A percentile compares a stretch with the other conserved stretches of the same genome.
phyloP scores from a whole-genome alignment of 2,113 vertebrate genomes.

The Polypterus bichir region DNA sequence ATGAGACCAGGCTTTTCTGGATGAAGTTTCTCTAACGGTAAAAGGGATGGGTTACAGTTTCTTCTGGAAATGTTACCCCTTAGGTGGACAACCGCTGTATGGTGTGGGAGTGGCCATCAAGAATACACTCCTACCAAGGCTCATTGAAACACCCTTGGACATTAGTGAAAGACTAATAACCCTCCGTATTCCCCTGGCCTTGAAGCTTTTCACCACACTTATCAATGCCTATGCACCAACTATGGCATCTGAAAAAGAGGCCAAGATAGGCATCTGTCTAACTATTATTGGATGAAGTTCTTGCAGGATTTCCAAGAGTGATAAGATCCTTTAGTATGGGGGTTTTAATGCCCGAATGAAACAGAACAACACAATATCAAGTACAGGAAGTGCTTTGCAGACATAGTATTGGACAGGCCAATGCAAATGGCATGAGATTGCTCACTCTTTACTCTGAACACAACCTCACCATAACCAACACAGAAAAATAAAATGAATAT shows the following conservation, averaged over 20 bases:
- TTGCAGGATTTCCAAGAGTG: conserved; percentile 1
- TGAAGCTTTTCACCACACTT: conserved; percentile 5
- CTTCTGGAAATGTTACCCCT: conserved; percentile 5
- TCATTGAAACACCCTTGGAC: conserved; percentile 7
- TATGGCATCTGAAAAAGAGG: conserved; percentile 5
- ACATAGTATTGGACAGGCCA: conserved; percentile 8
- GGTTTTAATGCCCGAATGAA: neutral
- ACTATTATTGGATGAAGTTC: conserved; percentile 4
- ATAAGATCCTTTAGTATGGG: conserved; percentile 3
- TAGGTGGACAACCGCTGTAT: conserved; percentile 7
- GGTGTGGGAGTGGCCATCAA: conserved; percentile 8
- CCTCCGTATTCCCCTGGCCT: neutral
- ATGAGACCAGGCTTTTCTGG: conserved; percentile 10
- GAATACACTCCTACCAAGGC: conserved; percentile 1
- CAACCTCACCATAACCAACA: conserved; percentile 16
- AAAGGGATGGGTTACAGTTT: conserved; percentile 8
- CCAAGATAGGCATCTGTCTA: conserved; percentile 2
- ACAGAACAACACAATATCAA: neutral
- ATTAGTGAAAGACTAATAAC: conserved; percentile 8
- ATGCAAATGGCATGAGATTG: conserved; percentile 11
- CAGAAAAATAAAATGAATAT: conserved; percentile 7
- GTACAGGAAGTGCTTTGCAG: neutral
- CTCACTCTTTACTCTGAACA: conserved; percentile 11
- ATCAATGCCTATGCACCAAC: conserved; percentile 12
- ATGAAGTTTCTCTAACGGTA: neutral